Evolutionary conservation across 2,888 invertebrate species (phyloP).

Genomic region (Ethmia dodecea): DNA sequence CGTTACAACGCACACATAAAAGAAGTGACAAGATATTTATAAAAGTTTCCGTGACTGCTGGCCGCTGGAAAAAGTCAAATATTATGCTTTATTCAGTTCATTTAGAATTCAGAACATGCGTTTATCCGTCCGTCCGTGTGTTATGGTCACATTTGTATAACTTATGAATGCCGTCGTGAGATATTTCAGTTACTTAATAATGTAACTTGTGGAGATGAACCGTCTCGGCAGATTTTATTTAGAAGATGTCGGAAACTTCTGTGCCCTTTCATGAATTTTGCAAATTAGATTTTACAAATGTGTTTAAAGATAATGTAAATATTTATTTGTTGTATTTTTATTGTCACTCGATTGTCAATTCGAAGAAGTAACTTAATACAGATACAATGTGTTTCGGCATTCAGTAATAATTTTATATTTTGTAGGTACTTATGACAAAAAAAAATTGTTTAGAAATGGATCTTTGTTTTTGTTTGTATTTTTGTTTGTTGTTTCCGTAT

Average conservation of each 20-base stretch:
- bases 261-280: constrained; percentile 6
- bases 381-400: too few species aligned
- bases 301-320: too few species aligned
- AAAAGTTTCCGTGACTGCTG: constrained; percentile 34
- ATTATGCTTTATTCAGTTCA: constrained; percentile 43
- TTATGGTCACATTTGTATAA: constrained; percentile 30
- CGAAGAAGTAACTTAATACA: too few species aligned
- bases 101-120: constrained; percentile 50
- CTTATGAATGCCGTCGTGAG: constrained; percentile 28
- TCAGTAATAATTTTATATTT: too few species aligned
- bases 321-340: too few species aligned
- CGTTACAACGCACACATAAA: constrained; percentile 24
- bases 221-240: background rate
- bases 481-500: too few species aligned
- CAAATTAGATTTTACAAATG: too few species aligned
- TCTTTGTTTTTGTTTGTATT: too few species aligned
- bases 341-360: too few species aligned
- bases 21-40: constrained; percentile 39
- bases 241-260: constrained; percentile 1
- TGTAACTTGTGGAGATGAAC: constrained; percentile 10
- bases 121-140: constrained; percentile 24
- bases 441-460: too few species aligned
- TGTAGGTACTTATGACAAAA: too few species aligned
- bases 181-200: constrained; percentile 30
- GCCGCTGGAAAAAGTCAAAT: constrained; percentile 36